Conservation (phyloP, 2,797 vertebrate species). For the Pempheris klunzingeri region DNA sequence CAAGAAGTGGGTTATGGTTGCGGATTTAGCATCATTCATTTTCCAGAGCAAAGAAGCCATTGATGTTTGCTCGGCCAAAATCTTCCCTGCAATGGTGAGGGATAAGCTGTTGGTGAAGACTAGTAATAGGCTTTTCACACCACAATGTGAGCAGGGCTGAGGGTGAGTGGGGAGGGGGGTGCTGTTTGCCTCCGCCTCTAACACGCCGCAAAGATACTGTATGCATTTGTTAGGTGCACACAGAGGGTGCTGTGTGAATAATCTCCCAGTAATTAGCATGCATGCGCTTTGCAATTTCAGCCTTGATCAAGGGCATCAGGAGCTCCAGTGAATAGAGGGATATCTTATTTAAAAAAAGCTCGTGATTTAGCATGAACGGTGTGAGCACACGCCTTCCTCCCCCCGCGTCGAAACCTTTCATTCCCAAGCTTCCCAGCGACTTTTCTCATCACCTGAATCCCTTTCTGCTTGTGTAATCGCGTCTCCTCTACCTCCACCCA, state of each 20-base stretch:
- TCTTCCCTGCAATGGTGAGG: conserved; percentile 53
- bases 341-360: conserved; percentile 45
- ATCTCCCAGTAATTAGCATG: conserved; percentile 65
- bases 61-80: conserved; percentile 54
- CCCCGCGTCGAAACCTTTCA: conserved; percentile 18
- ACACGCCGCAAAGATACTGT: conserved; percentile 41
- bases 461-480: conserved; percentile 45
- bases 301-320: conserved; percentile 57
- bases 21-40: conserved; percentile 67
- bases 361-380: conserved; percentile 45
- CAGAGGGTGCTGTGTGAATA: conserved; percentile 48
- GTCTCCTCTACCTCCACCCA: conserved; percentile 36
- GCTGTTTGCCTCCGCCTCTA: conserved; percentile 43
- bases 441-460: conserved; percentile 54
- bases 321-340: conserved; percentile 35
- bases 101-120: conserved; percentile 71
- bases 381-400: background rate
- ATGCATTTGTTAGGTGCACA: conserved; percentile 42
- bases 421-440: conserved; percentile 25
- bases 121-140: conserved; percentile 70
- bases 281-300: conserved; percentile 39
- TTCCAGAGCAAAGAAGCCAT: conserved; percentile 57
- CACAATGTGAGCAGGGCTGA: conserved; percentile 52
- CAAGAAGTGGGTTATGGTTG: conserved; percentile 61
- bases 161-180: conserved; percentile 5